Evolutionary conservation across 1,140 invertebrate genomes (phyloP).

Genomic region (Drosophila miranda): DNA sequence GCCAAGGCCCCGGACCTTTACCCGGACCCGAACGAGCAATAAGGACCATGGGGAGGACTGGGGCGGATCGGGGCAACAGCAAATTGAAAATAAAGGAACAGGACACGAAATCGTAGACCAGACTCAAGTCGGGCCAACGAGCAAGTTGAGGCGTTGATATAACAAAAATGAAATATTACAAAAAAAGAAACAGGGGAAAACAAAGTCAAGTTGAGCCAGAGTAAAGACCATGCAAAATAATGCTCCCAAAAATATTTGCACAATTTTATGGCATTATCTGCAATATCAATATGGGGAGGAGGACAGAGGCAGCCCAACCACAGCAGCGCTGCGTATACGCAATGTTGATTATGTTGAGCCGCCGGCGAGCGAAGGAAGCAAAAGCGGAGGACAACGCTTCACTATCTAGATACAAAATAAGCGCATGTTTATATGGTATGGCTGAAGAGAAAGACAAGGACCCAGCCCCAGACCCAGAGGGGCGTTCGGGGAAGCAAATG

Average conservation of each 20-base stretch:
- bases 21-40: no score
- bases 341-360: slow-evolving; percentile 62
- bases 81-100: slow-evolving; percentile 55
- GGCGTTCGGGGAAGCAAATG: slow-evolving; percentile 13
- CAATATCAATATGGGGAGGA: slow-evolving; percentile 55
- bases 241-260: slow-evolving; percentile 62
- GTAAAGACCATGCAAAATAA: slow-evolving; percentile 55
- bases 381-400: slow-evolving; percentile 4
- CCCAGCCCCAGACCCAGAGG: not conserved
- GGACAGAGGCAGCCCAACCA: slow-evolving; percentile 21
- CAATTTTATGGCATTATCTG: slow-evolving; percentile 72
- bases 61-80: slow-evolving; percentile 30
- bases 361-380: slow-evolving; percentile 21
- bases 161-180: slow-evolving; percentile 45
- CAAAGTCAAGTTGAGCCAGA: slow-evolving; percentile 36
- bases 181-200: slow-evolving; percentile 25
- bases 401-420: slow-evolving; percentile 70
- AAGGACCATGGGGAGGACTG: not conserved
- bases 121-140: slow-evolving; percentile 11
- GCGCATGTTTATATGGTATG: slow-evolving; percentile 63
- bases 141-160: slow-evolving; percentile 28
- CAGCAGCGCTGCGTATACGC: slow-evolving; percentile 63
- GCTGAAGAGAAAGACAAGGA: slow-evolving; percentile 16
- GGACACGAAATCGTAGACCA: slow-evolving; percentile 16
- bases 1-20: not conserved